Evolutionary conservation across 2,888 invertebrate species (phyloP).

Genomic region (Pollenia griseotomentosa): DNA sequence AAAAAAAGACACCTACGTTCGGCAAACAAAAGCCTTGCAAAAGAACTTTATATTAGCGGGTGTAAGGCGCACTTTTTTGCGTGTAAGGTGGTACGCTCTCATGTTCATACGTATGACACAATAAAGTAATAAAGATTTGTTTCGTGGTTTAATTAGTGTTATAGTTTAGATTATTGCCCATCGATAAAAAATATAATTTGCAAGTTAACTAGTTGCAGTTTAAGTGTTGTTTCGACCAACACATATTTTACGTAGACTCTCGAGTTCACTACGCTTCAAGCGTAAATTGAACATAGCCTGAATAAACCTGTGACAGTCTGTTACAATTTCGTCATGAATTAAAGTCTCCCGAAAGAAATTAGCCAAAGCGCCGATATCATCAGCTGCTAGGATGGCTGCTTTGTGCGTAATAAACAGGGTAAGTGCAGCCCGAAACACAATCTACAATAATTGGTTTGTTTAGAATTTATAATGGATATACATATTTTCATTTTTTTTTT

Average conservation of each 20-base stretch:
- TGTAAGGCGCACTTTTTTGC: too few species aligned
- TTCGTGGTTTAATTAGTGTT: slow-evolving; percentile 65
- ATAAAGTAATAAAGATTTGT: slow-evolving; percentile 27
- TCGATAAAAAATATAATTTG: slow-evolving; percentile 51
- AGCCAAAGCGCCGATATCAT: slow-evolving; percentile 92
- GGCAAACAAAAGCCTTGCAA: too few species aligned
- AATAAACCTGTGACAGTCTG: slow-evolving; percentile 95
- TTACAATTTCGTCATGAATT: slow-evolving; percentile 90
- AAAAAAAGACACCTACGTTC: too few species aligned
- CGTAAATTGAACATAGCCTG: slow-evolving; percentile 93
- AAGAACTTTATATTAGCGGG: too few species aligned
- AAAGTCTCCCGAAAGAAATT: slow-evolving; percentile 91
- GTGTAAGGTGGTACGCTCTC: too few species aligned
- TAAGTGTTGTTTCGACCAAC: slow-evolving; percentile 80
- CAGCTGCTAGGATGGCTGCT: slow-evolving; percentile 89
- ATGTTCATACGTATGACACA: slow-evolving; percentile 27
- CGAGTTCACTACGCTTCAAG: slow-evolving; percentile 85
- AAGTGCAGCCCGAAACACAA: slow-evolving; percentile 94
- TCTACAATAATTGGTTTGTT: slow-evolving; percentile 80
- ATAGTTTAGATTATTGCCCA: slow-evolving; percentile 56
- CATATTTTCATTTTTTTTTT: not conserved
- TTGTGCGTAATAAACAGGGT: slow-evolving; percentile 91
- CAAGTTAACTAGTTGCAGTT: slow-evolving; percentile 72
- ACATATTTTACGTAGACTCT: slow-evolving; percentile 80
- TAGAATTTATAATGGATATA: not conserved